Base-by-base conservation (phyloP, 2,113 vertebrate species). In the Melierax canorus region DNA sequence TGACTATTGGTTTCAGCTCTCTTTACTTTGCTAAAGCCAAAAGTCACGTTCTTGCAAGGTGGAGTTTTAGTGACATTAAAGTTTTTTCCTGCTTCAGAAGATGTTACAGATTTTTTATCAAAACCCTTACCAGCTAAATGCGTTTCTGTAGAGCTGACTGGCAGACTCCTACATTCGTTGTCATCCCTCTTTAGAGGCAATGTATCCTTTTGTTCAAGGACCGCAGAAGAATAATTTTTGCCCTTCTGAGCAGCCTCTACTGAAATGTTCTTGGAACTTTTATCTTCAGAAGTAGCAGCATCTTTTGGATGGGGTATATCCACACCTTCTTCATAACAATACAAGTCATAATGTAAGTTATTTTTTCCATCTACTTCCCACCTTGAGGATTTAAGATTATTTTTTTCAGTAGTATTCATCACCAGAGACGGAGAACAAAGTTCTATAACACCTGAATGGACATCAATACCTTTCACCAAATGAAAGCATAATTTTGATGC, bases 381-480 rank as follows among this genome's bases (percentile, higher is more conserved):
- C 50, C 50, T 30, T 41, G 97, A 84, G 5, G 81, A 80, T n/a
- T 97, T 93, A 48, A 84, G 59, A 74, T 76, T 92, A 50, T 46
- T 62, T 71, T 84, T 96, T 79, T 91, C 93, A 75, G 68, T 51
- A 58, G 45, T 89, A 34, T 55, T 94, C 43, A 58, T 69, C 80
- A 72, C 73, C 30, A 98, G 67, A 93, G 97, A 89, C 1, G 86
- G 36, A 46, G 97, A 92, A 86, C 96, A 87, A 73, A 98, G 94
- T 51, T 96, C 67, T 48, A 94, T 27, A 87, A 94, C 77, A 38
- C 94, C 91, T 43, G 97, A 72, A 91, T 78, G n/a, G 19, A 30
- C n/a, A 64, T 89, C 45, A 92, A 80, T 26, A 72, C 68, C 97
- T 53, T 90, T 97, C 78, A 90, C 62, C 41, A 78, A 56, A 45